Conservation (phyloP, 2,888 invertebrate species). For the Philereme vetulata region DNA sequence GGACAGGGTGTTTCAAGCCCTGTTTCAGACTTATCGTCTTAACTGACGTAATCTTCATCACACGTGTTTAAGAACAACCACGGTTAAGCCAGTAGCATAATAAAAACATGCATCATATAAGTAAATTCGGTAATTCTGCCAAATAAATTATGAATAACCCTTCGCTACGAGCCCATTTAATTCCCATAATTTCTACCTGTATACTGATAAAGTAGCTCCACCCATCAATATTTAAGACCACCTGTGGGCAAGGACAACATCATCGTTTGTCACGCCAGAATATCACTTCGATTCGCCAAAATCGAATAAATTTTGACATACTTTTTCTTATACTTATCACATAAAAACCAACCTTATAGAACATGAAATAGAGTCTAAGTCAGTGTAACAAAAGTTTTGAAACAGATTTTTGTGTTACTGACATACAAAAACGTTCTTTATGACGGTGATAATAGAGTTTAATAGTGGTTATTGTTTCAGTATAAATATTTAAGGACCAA, state of each 20-base stretch:
- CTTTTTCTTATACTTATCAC: background rate
- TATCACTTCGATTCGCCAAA: conserved; percentile 12
- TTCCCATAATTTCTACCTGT: background rate
- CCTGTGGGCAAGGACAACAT: conserved; percentile 23
- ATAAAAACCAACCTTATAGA: background rate
- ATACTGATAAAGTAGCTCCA: conserved; percentile 5
- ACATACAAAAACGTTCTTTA: conserved; percentile 1
- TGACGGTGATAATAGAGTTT: background rate
- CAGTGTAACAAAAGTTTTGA: background rate
- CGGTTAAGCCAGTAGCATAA: too few species aligned
- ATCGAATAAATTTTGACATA: conserved; percentile 23
- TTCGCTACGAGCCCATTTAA: background rate
- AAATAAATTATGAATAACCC: background rate
- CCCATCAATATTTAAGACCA: conserved; percentile 18
- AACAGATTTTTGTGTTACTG: background rate
- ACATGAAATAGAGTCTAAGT: background rate
- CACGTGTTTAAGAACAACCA: too few species aligned
- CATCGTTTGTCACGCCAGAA: conserved; percentile 22
- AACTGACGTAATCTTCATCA: too few species aligned
- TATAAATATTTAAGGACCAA: conserved; percentile 45
- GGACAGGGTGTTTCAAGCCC: too few species aligned
- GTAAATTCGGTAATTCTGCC: too few species aligned
- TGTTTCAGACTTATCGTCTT: too few species aligned
- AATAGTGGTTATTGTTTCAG: conserved; percentile 12
- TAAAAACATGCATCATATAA: too few species aligned